These are phyloP conservation scores for Agrypnia vestita DNA, from an alignment of 1,140 invertebrate genomes.

Conservation along the genomic window DNA sequence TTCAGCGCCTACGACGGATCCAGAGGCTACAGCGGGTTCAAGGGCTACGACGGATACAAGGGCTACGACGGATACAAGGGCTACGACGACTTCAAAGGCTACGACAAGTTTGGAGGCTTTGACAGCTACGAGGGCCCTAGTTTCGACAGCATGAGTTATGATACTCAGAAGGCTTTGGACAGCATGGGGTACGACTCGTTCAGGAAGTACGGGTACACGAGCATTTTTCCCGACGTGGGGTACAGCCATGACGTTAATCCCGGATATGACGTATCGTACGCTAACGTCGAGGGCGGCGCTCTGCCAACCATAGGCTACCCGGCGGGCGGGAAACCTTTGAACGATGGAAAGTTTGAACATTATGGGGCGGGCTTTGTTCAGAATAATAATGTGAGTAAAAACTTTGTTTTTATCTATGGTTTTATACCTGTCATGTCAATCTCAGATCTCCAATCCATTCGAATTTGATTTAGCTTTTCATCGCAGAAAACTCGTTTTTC, in stretches of 20 bases:
- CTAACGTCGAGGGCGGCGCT: neutral
- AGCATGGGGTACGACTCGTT: conserved; percentile 32
- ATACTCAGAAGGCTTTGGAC: conserved; percentile 26
- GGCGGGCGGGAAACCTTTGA: conserved; percentile 26
- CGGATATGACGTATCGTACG: neutral
- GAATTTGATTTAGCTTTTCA: too few relatives aligned
- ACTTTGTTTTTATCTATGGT: too few relatives aligned
- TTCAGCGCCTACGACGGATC: neutral
- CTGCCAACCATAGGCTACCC: neutral
- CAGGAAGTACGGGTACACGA: conserved; percentile 2
- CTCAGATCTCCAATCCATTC: too few relatives aligned
- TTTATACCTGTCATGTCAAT: too few relatives aligned
- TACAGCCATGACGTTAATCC: neutral
- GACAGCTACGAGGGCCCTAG: neutral
- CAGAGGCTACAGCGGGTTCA: neutral
- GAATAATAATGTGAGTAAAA: conserved; percentile 28
- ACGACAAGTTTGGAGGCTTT: conserved; percentile 3
- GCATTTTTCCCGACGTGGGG: neutral
- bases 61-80: neutral
- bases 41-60: neutral
- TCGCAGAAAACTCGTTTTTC: too few relatives aligned
- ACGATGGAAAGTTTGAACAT: conserved; percentile 23
- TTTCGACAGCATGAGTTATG: conserved; percentile 21
- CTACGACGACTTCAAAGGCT: neutral
- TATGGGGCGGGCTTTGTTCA: conserved; percentile 36